These are phyloP conservation scores for Amphipyra berbera DNA, from an alignment of 2,888 invertebrate species.

Conservation along the genomic window DNA sequence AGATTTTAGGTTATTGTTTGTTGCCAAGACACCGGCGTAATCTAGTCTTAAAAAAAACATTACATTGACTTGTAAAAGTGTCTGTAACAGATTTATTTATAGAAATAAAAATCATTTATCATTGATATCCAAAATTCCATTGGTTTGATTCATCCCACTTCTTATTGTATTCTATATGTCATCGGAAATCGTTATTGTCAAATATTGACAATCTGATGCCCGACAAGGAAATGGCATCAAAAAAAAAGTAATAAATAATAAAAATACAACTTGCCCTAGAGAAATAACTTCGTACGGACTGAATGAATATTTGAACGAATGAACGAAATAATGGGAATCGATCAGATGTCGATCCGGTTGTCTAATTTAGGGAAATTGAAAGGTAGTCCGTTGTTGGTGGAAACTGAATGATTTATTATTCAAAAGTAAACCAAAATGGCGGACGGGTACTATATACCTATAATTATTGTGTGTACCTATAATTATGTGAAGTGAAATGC, in stretches of 20 bases:
- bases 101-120: too few relatives aligned
- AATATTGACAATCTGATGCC: slow-evolving; percentile 28
- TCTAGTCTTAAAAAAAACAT: too few relatives aligned
- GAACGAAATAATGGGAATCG: slow-evolving; percentile 40
- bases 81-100: too few relatives aligned
- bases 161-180: not conserved
- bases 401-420: slow-evolving; percentile 45
- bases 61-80: too few relatives aligned
- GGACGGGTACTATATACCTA: slow-evolving; percentile 21
- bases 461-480: slow-evolving; percentile 26
- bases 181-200: slow-evolving; percentile 9
- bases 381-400: slow-evolving; percentile 8
- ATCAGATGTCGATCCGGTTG: slow-evolving; percentile 41
- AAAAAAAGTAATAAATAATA: slow-evolving; percentile 28
- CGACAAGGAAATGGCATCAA: slow-evolving; percentile 1
- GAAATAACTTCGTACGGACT: slow-evolving; percentile 41
- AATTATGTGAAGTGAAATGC: not conserved
- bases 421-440: slow-evolving; percentile 29
- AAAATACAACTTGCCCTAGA: slow-evolving; percentile 45
- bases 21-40: too few relatives aligned
- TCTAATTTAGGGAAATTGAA: slow-evolving; percentile 48
- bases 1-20: too few relatives aligned
- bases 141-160: slow-evolving; percentile 4
- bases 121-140: not conserved
- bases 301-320: slow-evolving; percentile 54